phyloP scores from a whole-genome alignment of 1,140 invertebrate species.

The Mercenaria mercenaria region DNA sequence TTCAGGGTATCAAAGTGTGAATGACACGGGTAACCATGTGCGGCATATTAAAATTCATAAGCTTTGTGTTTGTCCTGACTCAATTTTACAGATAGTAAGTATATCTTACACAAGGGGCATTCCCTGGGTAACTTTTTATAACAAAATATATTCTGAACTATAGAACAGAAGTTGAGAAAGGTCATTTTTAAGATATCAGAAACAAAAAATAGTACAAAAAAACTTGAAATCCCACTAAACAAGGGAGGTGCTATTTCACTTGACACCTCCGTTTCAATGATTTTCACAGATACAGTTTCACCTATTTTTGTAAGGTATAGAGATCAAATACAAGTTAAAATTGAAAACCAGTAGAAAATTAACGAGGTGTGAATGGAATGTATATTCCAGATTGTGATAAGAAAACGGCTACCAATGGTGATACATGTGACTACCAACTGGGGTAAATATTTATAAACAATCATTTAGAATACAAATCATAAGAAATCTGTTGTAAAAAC shows the following conservation, averaged over 20 bases:
- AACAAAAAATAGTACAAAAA: not conserved
- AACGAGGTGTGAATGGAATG: constrained; percentile 26
- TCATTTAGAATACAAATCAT: too few relatives aligned
- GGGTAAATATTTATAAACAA: not conserved
- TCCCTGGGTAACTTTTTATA: too few relatives aligned
- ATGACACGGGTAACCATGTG: not conserved
- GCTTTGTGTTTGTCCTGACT: not conserved
- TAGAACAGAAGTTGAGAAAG: not conserved
- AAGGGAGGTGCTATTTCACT: not conserved
- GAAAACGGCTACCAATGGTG: not conserved
- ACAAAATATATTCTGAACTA: too few relatives aligned
- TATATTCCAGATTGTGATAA: not conserved
- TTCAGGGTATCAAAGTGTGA: not conserved
- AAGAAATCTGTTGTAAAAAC: too few relatives aligned
- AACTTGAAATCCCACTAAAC: not conserved
- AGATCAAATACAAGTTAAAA: constrained; percentile 17
- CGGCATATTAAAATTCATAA: not conserved
- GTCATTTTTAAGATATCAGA: too few relatives aligned
- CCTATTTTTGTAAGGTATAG: not conserved
- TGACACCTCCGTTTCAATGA: constrained; percentile 8
- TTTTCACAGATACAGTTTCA: not conserved
- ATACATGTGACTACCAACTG: not conserved
- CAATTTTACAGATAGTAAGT: not conserved
- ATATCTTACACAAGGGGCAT: too few relatives aligned
- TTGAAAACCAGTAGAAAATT: not conserved